Conservation (phyloP, 1,140 invertebrate species). For the Platorchestia sp. region DNA sequence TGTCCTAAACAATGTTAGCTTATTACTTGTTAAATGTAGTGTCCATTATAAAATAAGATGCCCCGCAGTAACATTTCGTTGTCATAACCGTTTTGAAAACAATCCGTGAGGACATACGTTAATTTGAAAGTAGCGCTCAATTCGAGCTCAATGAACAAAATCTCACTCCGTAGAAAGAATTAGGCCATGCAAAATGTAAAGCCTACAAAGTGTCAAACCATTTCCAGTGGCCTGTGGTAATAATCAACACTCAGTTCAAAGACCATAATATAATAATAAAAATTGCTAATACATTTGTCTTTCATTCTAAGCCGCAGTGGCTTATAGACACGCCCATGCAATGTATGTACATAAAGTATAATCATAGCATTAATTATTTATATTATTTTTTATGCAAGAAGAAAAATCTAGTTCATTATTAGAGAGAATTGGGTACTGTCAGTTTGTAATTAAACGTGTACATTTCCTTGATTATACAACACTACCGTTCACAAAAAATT, state of each 20-base stretch:
- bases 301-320: background rate
- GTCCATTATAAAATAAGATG: background rate
- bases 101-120: background rate
- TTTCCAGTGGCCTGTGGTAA: background rate
- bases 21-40: background rate
- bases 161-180: background rate
- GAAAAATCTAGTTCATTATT: background rate
- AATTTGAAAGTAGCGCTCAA: no score
- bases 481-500: background rate
- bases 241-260: background rate
- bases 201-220: background rate
- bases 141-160: background rate
- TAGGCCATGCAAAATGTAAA: background rate
- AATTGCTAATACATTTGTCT: background rate
- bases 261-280: background rate
- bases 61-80: background rate
- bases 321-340: background rate
- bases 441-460: background rate
- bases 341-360: background rate
- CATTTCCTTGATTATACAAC: background rate
- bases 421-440: background rate
- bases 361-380: background rate
- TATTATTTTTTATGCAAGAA: background rate
- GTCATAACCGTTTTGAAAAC: background rate
- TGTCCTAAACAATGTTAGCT: background rate